Percentiles rank a stretch among this genome's conserved stretches.
Evolutionary conservation across 2,113 vertebrate species (phyloP).

Genomic region (Platycercus adscitus): DNA sequence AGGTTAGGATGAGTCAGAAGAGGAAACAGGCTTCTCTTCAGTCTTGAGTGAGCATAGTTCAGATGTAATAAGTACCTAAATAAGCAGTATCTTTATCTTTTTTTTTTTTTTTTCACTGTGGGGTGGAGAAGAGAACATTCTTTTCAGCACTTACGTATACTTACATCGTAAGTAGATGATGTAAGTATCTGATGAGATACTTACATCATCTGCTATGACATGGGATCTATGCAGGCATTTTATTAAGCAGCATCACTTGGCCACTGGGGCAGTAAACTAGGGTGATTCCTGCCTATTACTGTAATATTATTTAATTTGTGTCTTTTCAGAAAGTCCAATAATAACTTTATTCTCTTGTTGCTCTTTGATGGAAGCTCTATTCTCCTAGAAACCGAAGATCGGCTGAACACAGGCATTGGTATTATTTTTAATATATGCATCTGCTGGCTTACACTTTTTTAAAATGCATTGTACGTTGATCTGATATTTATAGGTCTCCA

Average conservation of each 20-base stretch:
- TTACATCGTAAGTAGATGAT: neutral
- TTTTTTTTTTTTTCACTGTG: neutral
- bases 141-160: neutral
- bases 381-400: neutral
- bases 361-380: neutral
- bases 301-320: neutral
- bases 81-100: neutral
- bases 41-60: neutral
- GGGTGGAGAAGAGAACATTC: neutral
- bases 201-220: neutral
- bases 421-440: neutral
- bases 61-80: neutral
- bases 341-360: neutral
- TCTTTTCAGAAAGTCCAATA: slow-evolving; percentile 22
- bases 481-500: neutral
- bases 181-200: neutral
- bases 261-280: neutral
- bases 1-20: neutral
- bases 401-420: neutral
- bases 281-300: neutral
- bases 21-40: neutral
- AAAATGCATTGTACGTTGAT: neutral
- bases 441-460: neutral
- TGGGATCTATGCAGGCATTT: neutral
- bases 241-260: neutral